Conservation (phyloP, 30 jellyfish, hydroid and myxozoan species). For the Morbakka virulenta region DNA sequence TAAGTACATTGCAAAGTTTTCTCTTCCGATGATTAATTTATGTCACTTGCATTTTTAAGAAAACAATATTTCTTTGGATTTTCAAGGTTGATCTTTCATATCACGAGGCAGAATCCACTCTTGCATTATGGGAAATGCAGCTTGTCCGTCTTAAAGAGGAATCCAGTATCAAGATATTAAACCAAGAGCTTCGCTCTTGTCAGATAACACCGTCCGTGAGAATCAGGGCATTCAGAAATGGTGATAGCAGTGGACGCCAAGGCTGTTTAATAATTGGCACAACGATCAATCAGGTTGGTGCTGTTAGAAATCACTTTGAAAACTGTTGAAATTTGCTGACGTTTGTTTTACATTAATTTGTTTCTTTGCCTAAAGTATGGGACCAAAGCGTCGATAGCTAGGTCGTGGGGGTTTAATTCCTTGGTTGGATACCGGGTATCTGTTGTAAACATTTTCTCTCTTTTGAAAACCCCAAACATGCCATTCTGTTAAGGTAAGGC, state of each 20-base stretch:
- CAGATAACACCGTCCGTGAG: constrained; percentile 82
- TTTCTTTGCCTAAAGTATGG: no score
- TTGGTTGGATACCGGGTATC: no score
- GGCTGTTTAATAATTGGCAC: constrained; percentile 80
- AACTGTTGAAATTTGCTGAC: no score
- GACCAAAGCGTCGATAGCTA: no score
- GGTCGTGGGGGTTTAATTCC: no score
- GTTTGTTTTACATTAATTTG: no score
- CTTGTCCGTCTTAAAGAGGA: constrained; percentile 68
- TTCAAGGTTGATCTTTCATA: constrained; percentile 70
- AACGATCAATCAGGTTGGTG: constrained; percentile 58
- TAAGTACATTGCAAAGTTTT: not conserved
- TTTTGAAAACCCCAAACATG: no score
- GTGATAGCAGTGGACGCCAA: constrained; percentile 39
- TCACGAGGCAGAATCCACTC: constrained; percentile 58
- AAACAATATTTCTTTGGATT: no score
- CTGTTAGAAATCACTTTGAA: no score
- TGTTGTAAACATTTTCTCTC: no score
- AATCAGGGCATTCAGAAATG: constrained; percentile 64
- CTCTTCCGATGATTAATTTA: not conserved
- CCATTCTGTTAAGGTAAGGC: no score
- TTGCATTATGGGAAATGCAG: constrained; percentile 69
- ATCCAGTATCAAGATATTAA: constrained; percentile 59
- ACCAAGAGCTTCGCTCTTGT: constrained; percentile 50
- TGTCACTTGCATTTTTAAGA: no score